These are phyloP conservation scores for Scalopus aquaticus DNA, from an alignment of 2,113 vertebrate species.

Conservation along the genomic window DNA sequence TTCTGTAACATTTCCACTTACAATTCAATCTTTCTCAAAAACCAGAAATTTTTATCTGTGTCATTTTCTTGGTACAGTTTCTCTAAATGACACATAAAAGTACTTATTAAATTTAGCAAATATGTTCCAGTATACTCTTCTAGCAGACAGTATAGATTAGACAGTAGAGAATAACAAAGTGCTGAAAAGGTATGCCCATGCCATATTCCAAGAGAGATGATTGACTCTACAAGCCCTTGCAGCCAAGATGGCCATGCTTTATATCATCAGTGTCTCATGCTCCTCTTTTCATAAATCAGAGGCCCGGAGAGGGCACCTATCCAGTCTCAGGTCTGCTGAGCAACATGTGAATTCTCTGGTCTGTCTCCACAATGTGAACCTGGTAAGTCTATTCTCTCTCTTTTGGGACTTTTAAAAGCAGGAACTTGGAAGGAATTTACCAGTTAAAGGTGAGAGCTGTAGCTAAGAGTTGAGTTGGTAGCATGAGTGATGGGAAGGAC, in stretches of 20 bases:
- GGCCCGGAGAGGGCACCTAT: neutral
- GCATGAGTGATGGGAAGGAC: neutral
- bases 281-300: neutral
- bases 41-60: neutral
- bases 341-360: neutral
- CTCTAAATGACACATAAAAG: constrained; percentile 15
- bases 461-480: neutral
- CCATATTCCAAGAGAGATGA: neutral
- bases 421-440: neutral
- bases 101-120: constrained; percentile 24
- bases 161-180: neutral
- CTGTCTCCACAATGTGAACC: neutral
- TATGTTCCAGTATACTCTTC: neutral
- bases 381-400: neutral
- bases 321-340: neutral
- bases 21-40: neutral
- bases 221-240: neutral
- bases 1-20: neutral
- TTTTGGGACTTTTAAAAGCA: neutral
- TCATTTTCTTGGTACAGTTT: neutral
- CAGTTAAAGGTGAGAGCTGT: neutral
- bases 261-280: accelerated
- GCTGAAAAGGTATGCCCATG: neutral
- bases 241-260: neutral
- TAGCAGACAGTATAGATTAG: neutral